Conservation (phyloP, 2,888 invertebrate genomes). For the Andrena camellia region DNA sequence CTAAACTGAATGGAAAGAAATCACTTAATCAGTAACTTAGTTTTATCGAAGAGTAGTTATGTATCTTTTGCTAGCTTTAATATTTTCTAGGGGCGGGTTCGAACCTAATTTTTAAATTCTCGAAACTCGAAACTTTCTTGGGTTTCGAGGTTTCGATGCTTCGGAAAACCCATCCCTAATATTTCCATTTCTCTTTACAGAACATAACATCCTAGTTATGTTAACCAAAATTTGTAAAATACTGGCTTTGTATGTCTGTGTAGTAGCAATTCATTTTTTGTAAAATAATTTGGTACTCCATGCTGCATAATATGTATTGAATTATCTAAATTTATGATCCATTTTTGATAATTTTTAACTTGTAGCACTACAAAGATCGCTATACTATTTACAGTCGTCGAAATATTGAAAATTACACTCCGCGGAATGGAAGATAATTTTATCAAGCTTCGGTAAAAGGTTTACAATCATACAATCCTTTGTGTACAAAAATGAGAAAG, state of each 20-base stretch:
- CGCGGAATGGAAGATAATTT: background rate
- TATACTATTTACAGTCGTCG: background rate
- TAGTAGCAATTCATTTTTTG: slow-evolving; percentile 33
- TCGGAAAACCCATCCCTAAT: background rate
- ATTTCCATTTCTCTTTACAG: background rate
- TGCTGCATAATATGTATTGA: background rate
- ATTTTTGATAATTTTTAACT: slow-evolving; percentile 8
- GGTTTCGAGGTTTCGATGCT: background rate
- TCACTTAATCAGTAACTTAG: slow-evolving; percentile 9
- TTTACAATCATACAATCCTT: background rate
- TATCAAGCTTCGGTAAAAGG: slow-evolving; percentile 1
- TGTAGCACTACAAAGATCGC: background rate
- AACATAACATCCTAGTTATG: slow-evolving; percentile 4
- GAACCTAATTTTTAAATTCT: too few relatives aligned
- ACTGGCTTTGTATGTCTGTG: slow-evolving; percentile 57
- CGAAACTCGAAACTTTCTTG: too few relatives aligned
- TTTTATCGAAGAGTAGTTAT: background rate
- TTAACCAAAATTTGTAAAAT: slow-evolving; percentile 42
- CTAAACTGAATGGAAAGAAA: slow-evolving; percentile 20
- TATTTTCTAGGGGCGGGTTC: slow-evolving; percentile 5
- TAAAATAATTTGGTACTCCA: slow-evolving; percentile 29
- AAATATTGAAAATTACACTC: slow-evolving; percentile 2
- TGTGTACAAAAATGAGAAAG: slow-evolving; percentile 13
- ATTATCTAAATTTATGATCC: background rate
- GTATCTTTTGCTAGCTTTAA: background rate